Base-by-base conservation (phyloP, 2,113 vertebrate species). In the Syngnathus scovelli region DNA sequence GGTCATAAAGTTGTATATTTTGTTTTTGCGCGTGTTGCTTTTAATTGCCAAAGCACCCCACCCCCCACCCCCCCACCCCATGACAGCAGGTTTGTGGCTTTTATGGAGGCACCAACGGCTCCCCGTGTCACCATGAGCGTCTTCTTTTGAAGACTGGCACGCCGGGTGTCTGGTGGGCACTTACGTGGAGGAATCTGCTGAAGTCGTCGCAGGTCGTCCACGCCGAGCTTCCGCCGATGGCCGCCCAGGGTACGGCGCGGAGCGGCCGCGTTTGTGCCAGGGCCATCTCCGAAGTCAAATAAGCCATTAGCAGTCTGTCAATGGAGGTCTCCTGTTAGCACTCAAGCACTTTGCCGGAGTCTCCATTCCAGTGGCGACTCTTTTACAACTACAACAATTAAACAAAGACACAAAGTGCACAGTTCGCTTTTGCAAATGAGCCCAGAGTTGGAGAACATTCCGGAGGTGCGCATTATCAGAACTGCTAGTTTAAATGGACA, bases 271-370 rank as follows among this genome's bases (percentile, higher is more conserved):
- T 86, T 87, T 86, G 82, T 86, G 89, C 89, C 89, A 89, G 84
- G 81, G 67, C 63, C 15, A 85, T 89, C 89, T 89, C 89, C 81
- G 78, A 87, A 87, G 89, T 90, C 87, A 88, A 82, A 88, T 90
- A 86, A 90, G 86, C 87, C 85, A 89, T 90, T 88, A 89, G 84
- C 89, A 90, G 89, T 89, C 89, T 90, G 89, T 87, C 82, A 86
- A 78, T 80, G 61, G 73, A 74, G 79, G 86, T 89, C 89, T 88
- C 85, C 84, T 84, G 86, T 87, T 87, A 87, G 83, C 87, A 87
- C 81, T 86, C 78, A 83, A 76, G 84, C 84, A 70, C 84, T 88
- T 89, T 88, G 75, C 81, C 83, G 79, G 78, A 83, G 84, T 79
- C 86, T 79, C 81, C 65, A 79, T 84, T 41, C 60, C 16, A 27